Evolutionary conservation across 1,140 invertebrate genomes (phyloP).

Genomic region (Zaprionus inermis): DNA sequence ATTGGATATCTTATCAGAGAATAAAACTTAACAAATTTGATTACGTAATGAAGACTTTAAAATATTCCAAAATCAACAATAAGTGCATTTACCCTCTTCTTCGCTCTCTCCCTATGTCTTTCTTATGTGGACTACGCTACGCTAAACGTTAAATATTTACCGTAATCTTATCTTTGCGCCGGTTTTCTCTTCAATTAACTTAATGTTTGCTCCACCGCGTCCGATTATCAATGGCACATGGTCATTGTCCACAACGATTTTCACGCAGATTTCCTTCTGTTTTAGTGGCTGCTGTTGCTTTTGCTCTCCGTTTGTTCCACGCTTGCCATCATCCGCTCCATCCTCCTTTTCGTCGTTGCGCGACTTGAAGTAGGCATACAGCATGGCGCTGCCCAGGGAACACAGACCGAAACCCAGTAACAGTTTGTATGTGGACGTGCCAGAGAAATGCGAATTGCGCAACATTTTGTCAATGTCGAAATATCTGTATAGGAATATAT

Average conservation of each 20-base stretch:
- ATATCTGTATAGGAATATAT: not conserved
- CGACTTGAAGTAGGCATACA: conserved; percentile 80
- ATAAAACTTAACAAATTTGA: no score
- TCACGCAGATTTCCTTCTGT: conserved; percentile 67
- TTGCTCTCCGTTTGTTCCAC: conserved; percentile 3
- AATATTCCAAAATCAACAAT: not conserved
- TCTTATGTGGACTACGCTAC: conserved; percentile 4
- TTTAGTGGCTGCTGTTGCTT: conserved; percentile 9
- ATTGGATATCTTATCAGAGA: no score
- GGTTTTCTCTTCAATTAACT: conserved; percentile 89
- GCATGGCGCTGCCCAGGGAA: conserved; percentile 78
- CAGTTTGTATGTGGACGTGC: conserved; percentile 77
- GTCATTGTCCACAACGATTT: conserved; percentile 76
- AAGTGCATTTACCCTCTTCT: not conserved
- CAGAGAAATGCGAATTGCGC: conserved; percentile 65
- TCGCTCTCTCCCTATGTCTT: not conserved
- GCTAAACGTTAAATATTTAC: conserved; percentile 47
- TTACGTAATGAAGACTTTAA: not conserved
- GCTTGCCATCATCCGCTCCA: not conserved
- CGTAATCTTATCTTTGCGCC: conserved; percentile 89
- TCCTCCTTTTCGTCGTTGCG: conserved; percentile 68
- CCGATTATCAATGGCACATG: conserved; percentile 86
- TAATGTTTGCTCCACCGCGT: conserved; percentile 88
- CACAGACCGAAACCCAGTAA: conserved; percentile 80
- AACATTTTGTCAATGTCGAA: conserved; percentile 56